Percentiles rank a stretch among this genome's conserved stretches.
These are phyloP conservation scores for Eristalinus sepulchralis DNA, from an alignment of 2,888 invertebrate species.

Conservation along the genomic window DNA sequence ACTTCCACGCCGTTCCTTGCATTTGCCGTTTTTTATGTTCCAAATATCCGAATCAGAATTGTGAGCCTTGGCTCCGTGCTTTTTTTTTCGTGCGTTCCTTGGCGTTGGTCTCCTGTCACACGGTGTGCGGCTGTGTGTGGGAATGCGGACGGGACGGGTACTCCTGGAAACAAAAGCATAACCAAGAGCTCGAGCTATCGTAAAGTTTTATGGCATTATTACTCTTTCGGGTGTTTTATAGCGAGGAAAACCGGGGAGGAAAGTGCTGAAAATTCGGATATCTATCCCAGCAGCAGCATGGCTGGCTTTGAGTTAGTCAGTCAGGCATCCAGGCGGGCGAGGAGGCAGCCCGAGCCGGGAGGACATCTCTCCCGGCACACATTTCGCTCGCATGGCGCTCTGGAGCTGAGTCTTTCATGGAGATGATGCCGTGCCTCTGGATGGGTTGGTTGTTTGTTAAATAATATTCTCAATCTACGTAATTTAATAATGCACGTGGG, in stretches of 20 bases:
- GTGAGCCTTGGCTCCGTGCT: constrained; percentile 7
- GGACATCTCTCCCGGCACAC: constrained; percentile 29
- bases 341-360: background rate
- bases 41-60: constrained; percentile 60
- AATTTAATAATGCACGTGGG: constrained; percentile 68
- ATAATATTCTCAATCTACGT: constrained; percentile 69
- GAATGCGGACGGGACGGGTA: background rate
- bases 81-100: background rate
- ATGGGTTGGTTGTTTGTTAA: constrained; percentile 69
- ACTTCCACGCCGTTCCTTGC: background rate
- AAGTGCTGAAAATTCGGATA: constrained; percentile 69
- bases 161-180: constrained; percentile 63
- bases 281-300: constrained; percentile 31
- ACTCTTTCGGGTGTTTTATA: constrained; percentile 71
- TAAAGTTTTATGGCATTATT: constrained; percentile 71
- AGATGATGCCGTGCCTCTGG: constrained; percentile 24
- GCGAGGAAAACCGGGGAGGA: constrained; percentile 41
- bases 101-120: background rate
- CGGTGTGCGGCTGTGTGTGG: background rate
- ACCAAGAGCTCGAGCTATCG: constrained; percentile 59
- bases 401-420: constrained; percentile 3
- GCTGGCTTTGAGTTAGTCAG: background rate
- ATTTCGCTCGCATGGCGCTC: constrained; percentile 27
- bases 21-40: constrained; percentile 53
- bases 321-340: background rate